Conservation (phyloP, 1,140 invertebrate genomes). For the Brachionus asplanchnoidis region DNA sequence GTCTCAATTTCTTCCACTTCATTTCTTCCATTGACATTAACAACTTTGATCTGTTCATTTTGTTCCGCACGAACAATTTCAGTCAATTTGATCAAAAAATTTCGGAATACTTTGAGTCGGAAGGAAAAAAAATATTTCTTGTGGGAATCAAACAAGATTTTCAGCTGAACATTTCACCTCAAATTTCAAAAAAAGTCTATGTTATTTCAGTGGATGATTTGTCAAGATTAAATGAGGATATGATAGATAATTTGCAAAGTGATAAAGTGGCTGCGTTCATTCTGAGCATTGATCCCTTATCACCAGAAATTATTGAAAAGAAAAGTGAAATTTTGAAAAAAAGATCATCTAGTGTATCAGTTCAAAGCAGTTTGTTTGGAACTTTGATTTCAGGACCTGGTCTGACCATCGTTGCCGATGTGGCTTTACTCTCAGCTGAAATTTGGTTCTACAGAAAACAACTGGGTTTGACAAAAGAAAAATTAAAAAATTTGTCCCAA, state of each 20-base stretch:
- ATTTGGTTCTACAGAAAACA: slow-evolving; percentile 33
- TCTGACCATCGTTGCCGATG: neutral
- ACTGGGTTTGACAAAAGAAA: neutral
- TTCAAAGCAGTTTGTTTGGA: neutral
- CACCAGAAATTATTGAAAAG: slow-evolving; percentile 12
- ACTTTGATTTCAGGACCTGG: neutral
- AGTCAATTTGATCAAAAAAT: neutral
- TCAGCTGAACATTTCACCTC: neutral
- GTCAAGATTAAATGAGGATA: neutral
- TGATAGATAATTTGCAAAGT: neutral
- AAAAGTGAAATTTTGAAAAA: neutral
- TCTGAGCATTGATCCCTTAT: slow-evolving; percentile 9
- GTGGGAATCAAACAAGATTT: neutral
- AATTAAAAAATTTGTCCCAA: neutral
- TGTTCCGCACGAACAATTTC: neutral
- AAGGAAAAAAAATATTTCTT: neutral
- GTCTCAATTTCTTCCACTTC: neutral
- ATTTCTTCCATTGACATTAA: neutral
- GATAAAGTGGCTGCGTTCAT: neutral
- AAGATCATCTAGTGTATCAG: neutral
- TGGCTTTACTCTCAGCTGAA: neutral
- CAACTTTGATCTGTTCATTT: neutral
- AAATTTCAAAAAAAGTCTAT: neutral
- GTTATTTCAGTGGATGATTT: neutral
- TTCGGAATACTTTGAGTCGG: neutral